These are phyloP conservation scores for Lophura nycthemera DNA, from an alignment of 2,113 vertebrate species.

Conservation along the genomic window DNA sequence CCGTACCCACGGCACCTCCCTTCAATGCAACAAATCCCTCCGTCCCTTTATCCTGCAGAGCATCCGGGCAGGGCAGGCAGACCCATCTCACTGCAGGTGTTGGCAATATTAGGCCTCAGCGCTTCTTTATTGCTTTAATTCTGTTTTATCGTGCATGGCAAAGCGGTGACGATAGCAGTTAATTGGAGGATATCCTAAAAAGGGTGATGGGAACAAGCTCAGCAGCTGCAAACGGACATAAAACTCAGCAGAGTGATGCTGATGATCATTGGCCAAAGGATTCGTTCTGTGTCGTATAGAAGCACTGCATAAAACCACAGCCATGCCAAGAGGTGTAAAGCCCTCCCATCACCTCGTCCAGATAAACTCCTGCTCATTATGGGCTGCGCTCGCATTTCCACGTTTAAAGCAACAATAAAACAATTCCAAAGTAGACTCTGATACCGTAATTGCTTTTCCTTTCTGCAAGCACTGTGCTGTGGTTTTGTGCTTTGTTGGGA, in stretches of 20 bases:
- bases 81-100: not conserved
- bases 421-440: not conserved
- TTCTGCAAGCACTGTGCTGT: not conserved
- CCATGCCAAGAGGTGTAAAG: not conserved
- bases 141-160: slow-evolving; percentile 24
- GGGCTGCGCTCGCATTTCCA: not conserved
- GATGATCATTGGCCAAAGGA: not conserved
- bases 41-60: not conserved
- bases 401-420: not conserved
- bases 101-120: not conserved
- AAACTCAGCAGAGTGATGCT: not conserved
- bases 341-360: not conserved
- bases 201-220: not conserved
- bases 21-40: not conserved
- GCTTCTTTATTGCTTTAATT: slow-evolving; percentile 40
- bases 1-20: not conserved
- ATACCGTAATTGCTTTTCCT: not conserved
- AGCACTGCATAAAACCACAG: not conserved
- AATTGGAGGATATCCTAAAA: slow-evolving; percentile 8
- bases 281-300: not conserved
- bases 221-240: not conserved
- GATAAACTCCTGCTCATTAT: not conserved
- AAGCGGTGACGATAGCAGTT: not conserved
- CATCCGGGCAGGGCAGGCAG: not conserved
- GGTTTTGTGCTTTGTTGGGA: not conserved